Evolutionary conservation across 2,797 vertebrate genomes (phyloP), one percentile per base, ranked within the genome.

Genomic region (Enteromius trimaculatus): DNA sequence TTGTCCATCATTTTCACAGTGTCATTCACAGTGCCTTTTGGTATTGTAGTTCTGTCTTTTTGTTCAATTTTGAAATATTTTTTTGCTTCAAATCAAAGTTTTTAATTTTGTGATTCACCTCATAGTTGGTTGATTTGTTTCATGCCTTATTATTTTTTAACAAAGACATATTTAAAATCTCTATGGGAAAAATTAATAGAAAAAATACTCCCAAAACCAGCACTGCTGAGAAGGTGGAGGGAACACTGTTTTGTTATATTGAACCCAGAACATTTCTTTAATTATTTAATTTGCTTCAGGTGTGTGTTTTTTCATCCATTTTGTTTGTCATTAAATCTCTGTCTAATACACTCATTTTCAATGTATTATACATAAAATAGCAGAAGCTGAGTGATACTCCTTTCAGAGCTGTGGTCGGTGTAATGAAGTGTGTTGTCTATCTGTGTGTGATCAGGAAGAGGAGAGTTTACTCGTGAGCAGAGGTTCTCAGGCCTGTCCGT

Each of bases 401-500:
- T 51, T 47, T 34, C 10, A 47, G 29, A n/a, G 62, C 31, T 19
- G 13, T n/a, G 14, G 14, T 70, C 58, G 31, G 55, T 77, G 9
- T 84, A 31, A 72, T 76, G 7, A 23, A 29, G 29, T 58, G 14
- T 78, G 31, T 60, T 53, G 23, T 82, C 9, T 34, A 53, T 85
- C 13, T 85, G 49, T 80, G 8, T 81, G 49, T 88, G 79, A 82
- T 47, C 90, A 96, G 93, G 95, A 93, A 74, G 93, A 95, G 16
- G 89, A 91, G 79, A 94, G 82, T 21, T 53, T 64, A 4, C 10
- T 77, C 76, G 81, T 85, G 37, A 93, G 42, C 39, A 86, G 88
- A 90, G 95, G 95, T 70, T 89, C 94, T 4, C 89, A 89, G 3
- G 90, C 94, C 0, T 99, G 98, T 89, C 98, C 98, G 0, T 99